A percentile compares a stretch with the other conserved stretches of the same genome.
Conservation (phyloP, 2,113 vertebrate species). For the Protomyctophum bolini region DNA sequence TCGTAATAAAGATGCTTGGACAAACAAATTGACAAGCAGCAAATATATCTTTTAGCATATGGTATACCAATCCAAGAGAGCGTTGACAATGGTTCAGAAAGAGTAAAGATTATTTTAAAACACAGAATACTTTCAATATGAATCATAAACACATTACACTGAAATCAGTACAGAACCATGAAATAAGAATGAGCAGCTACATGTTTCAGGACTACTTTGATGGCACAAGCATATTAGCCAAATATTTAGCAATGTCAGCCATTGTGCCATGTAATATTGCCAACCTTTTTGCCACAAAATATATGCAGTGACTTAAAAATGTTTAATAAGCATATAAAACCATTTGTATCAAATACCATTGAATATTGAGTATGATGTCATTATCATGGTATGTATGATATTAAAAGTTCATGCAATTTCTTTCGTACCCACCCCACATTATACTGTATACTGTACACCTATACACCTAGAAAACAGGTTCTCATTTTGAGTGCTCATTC, state of each 20-base stretch:
- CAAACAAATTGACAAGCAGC: slow-evolving; percentile 14
- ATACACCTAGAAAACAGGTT: slow-evolving; percentile 38
- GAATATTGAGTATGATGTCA: slow-evolving; percentile 45
- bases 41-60: no score
- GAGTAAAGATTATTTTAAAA: slow-evolving; percentile 27
- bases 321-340: slow-evolving; percentile 52
- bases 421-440: slow-evolving; percentile 30
- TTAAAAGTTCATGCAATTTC: slow-evolving; percentile 61
- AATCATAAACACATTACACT: slow-evolving; percentile 35
- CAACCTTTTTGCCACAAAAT: neutral
- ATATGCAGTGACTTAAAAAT: slow-evolving; percentile 15
- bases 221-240: slow-evolving; percentile 32
- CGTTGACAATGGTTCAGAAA: slow-evolving; percentile 29
- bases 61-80: slow-evolving; percentile 22
- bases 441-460: slow-evolving; percentile 33
- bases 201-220: slow-evolving; percentile 10
- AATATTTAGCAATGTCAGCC: slow-evolving; percentile 29
- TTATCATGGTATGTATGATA: slow-evolving; percentile 26
- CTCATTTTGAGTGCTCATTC: slow-evolving; percentile 29
- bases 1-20: slow-evolving; percentile 11
- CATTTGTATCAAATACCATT: slow-evolving; percentile 55
- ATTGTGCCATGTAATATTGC: slow-evolving; percentile 16
- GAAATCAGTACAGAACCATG: slow-evolving; percentile 34
- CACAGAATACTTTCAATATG: slow-evolving; percentile 44
- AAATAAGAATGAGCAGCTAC: slow-evolving; percentile 18